Base-by-base conservation (phyloP, 1,140 invertebrate genomes). In the Drosophila bifasciata region DNA sequence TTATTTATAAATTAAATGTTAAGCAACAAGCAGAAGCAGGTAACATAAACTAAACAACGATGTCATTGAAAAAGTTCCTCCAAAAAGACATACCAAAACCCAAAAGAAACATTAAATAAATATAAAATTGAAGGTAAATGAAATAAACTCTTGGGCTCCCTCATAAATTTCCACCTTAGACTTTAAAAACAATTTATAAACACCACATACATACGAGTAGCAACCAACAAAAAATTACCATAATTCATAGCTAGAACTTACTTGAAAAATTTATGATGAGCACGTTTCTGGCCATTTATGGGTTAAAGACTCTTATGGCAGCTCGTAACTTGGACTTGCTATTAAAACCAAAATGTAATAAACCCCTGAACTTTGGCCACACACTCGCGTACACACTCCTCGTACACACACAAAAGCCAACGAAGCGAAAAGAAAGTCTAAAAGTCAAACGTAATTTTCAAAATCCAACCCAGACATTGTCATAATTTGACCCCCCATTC, bases 381-480 rank as follows among this genome's bases (percentile, higher is more conserved):
- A 55, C 21, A 44, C 48, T 32, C 28, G 28, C 8, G 1, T 7
- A 3, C 2, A 2, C 25, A 8, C 25, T 8, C 25, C 16, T 21
- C 5, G 25, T n/a, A n/a, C 28, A 36, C 32, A 36, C 32, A 36
- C 32, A 36, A 41, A 52, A 46, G 39, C 51, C n/a, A 57, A 41
- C 19, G 15, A 6, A 55, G 25, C 57, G 45, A 83, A 83, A 79
- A 68, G 71, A 84, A 85, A 79, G 76, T 85, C 61, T 17, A 75
- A 79, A 50, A 59, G 60, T 39, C 66, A 62, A 81, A 52, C 45
- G 53, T 67, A 62, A 70, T 76, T 72, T 85, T 58, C 32, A 36
- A 36, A 66, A 55, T 68, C 23, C 55, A 25, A 7, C 32, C 11
- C 11, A 36, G 36, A 49, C 51, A 58, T 51, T 57, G 70, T 40